These are phyloP conservation scores for Conus betulinus DNA, from an alignment of 1,140 invertebrate genomes.

Conservation along the genomic window DNA sequence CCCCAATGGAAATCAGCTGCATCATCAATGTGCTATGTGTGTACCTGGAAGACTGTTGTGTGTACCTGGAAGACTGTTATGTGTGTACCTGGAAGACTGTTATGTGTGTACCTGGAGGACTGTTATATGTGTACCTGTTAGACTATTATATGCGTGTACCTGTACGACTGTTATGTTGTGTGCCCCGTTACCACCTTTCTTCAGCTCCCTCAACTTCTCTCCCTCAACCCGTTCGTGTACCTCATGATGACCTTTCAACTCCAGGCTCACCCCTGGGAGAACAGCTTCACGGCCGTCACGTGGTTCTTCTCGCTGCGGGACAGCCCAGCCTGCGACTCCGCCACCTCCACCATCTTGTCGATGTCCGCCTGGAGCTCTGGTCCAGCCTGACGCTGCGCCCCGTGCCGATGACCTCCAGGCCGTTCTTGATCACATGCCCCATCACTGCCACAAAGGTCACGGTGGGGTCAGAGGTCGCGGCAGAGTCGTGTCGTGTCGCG, in stretches of 20 bases:
- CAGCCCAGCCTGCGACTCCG: conserved; percentile 52
- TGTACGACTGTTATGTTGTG: too few relatives aligned
- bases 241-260: background rate
- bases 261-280: conserved; percentile 74
- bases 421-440: conserved; percentile 76
- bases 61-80: too few relatives aligned
- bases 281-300: conserved; percentile 76
- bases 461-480: background rate
- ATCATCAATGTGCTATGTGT: too few relatives aligned
- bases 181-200: background rate
- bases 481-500: background rate
- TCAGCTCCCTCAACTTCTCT: background rate
- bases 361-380: conserved; percentile 67
- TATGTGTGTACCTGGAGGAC: too few relatives aligned
- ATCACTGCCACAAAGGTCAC: conserved; percentile 71
- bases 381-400: conserved; percentile 69
- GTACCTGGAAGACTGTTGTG: too few relatives aligned
- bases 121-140: too few relatives aligned
- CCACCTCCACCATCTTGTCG: conserved; percentile 64
- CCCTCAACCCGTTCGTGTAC: background rate
- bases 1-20: too few relatives aligned
- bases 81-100: too few relatives aligned
- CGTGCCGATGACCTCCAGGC: conserved; percentile 76
- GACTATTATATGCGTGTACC: too few relatives aligned
- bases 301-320: conserved; percentile 76